Evolutionary conservation across 2,888 invertebrate genomes (phyloP).

Genomic region (Holacanthella duospinosa): DNA sequence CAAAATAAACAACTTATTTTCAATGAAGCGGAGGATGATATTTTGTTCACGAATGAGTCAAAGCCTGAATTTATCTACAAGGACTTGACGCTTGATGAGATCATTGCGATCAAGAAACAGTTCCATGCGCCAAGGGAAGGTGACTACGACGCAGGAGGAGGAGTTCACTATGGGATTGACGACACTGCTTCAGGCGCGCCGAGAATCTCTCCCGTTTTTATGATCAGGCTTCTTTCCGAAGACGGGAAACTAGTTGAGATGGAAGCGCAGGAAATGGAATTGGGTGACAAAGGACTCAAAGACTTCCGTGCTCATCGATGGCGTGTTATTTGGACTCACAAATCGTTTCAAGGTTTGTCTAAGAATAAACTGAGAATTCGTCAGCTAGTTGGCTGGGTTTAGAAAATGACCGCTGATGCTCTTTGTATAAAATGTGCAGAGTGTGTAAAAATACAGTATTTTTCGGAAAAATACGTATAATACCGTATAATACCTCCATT

Average conservation of each 20-base stretch:
- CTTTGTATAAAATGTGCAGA: too few species aligned
- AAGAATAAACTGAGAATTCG: neutral
- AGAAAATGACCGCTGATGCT: too few species aligned
- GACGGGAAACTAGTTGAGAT: neutral
- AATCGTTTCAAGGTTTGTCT: neutral
- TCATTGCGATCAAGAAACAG: neutral
- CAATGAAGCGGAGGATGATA: neutral
- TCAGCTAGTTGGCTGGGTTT: neutral
- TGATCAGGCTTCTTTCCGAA: neutral
- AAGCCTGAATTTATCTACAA: neutral
- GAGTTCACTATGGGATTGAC: neutral
- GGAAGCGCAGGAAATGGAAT: neutral
- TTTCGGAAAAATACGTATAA: too few species aligned
- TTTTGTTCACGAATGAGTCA: neutral
- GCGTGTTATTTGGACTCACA: neutral
- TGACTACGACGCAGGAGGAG: neutral
- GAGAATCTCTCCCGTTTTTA: neutral
- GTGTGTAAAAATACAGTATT: too few species aligned
- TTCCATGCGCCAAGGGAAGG: neutral
- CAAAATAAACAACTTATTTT: too few species aligned
- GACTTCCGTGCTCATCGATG: slow-evolving; percentile 2
- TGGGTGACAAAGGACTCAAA: neutral
- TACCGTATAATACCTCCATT: too few species aligned
- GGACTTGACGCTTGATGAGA: neutral
- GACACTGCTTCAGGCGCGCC: neutral